phyloP scores from a whole-genome alignment of 2,888 invertebrate genomes.

The Nemotelus pantherinus region DNA sequence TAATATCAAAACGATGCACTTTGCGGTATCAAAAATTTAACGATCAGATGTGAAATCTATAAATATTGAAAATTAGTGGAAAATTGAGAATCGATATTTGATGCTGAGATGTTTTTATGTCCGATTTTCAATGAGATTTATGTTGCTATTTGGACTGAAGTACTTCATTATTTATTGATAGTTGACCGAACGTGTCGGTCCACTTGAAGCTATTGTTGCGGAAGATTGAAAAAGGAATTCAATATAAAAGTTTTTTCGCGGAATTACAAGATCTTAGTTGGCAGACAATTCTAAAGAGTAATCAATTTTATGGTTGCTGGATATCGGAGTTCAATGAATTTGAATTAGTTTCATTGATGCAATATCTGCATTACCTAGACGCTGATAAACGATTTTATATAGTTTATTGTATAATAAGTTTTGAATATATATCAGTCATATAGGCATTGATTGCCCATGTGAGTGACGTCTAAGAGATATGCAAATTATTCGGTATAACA shows the following conservation, averaged over 20 bases:
- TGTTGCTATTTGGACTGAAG: not conserved
- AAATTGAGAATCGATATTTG: conserved; percentile 7
- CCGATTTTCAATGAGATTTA: conserved; percentile 14
- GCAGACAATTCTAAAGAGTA: too few species aligned
- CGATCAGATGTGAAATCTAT: conserved; percentile 36
- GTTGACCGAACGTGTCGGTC: conserved; percentile 3
- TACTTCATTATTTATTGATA: conserved; percentile 30
- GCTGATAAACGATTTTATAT: too few species aligned
- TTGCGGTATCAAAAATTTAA: conserved; percentile 42
- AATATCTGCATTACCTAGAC: too few species aligned
- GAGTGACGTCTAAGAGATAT: too few species aligned
- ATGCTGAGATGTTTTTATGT: conserved; percentile 7
- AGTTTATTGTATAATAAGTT: too few species aligned
- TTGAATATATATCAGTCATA: too few species aligned
- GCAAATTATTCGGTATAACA: too few species aligned
- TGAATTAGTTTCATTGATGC: too few species aligned
- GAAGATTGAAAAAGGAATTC: not conserved
- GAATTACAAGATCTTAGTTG: conserved; percentile 1
- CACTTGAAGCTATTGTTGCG: conserved; percentile 23
- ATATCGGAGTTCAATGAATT: too few species aligned
- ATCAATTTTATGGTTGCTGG: too few species aligned
- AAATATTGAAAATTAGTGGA: conserved; percentile 5
- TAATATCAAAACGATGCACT: conserved; percentile 15
- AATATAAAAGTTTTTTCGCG: conserved; percentile 3
- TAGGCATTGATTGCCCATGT: too few species aligned